A percentile compares a stretch with the other conserved stretches of the same genome.
These are phyloP conservation scores for Manduca sexta DNA, from an alignment of 1,140 invertebrate genomes.

Conservation along the genomic window DNA sequence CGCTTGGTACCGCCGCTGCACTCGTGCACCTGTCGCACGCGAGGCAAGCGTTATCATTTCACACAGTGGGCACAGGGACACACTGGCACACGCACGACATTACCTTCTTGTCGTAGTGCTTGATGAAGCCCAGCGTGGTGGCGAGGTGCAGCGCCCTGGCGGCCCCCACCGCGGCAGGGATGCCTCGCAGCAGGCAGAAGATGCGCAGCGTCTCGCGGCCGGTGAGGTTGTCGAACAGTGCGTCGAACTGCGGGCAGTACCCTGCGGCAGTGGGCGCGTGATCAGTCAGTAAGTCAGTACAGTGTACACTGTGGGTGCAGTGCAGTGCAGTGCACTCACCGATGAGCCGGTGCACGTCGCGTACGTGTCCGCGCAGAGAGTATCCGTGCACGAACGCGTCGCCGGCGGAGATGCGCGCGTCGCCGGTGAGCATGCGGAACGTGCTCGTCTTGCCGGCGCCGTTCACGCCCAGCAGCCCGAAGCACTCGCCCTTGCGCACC, in stretches of 20 bases:
- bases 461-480: constrained; percentile 92
- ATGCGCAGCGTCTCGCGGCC: constrained; percentile 82
- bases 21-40: constrained; percentile 63
- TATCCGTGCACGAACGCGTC: constrained; percentile 71
- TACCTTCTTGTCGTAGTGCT: constrained; percentile 74
- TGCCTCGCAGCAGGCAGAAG: constrained; percentile 81
- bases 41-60: no score
- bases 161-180: constrained; percentile 62
- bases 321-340: constrained; percentile 23
- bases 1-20: constrained; percentile 96
- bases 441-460: constrained; percentile 90
- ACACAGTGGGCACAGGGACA: no score
- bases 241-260: constrained; percentile 86
- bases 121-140: constrained; percentile 61
- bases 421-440: constrained; percentile 93
- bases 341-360: constrained; percentile 74
- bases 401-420: constrained; percentile 74
- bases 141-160: constrained; percentile 47
- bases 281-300: not conserved
- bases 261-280: constrained; percentile 56
- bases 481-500: constrained; percentile 79
- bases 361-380: constrained; percentile 70
- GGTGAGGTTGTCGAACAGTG: constrained; percentile 82
- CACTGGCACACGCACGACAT: not conserved
- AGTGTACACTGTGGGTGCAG: not conserved